Percentiles rank a stretch among this genome's conserved stretches.
phyloP scores from a whole-genome alignment of 2,888 invertebrate species.

The Vannuccia rotundouncinata region DNA sequence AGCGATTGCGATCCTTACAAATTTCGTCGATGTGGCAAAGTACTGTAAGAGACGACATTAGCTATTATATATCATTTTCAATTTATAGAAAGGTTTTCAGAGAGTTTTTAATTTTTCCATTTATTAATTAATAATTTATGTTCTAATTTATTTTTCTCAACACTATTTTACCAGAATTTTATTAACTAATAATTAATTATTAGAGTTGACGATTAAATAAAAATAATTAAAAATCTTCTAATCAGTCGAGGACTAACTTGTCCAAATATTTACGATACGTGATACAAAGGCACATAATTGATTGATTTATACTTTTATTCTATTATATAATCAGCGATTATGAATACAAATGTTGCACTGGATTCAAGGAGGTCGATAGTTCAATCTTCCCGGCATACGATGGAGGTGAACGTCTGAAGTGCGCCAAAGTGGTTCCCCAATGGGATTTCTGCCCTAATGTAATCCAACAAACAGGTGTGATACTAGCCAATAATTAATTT shows the following conservation, averaged over 20 bases:
- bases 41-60: neutral
- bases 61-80: neutral
- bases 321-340: conserved; percentile 28
- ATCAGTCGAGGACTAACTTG: no score
- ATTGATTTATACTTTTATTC: no score
- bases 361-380: conserved; percentile 3
- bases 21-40: conserved; percentile 26
- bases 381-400: neutral
- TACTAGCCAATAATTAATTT: neutral
- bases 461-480: neutral
- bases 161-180: no score
- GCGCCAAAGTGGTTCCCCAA: conserved; percentile 17
- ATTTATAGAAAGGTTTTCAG: no score
- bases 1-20: conserved; percentile 3
- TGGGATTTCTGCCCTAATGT: conserved; percentile 29
- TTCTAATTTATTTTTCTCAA: no score
- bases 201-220: no score
- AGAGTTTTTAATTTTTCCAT: no score
- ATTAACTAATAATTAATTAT: no score
- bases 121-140: no score
- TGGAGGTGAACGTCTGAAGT: neutral
- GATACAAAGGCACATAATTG: no score
- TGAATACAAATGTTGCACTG: conserved; percentile 27
- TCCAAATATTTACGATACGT: no score
- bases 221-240: no score